Base-by-base conservation (phyloP, 53 echinoderm and acorn worm species). In the Holothuria scabra region DNA sequence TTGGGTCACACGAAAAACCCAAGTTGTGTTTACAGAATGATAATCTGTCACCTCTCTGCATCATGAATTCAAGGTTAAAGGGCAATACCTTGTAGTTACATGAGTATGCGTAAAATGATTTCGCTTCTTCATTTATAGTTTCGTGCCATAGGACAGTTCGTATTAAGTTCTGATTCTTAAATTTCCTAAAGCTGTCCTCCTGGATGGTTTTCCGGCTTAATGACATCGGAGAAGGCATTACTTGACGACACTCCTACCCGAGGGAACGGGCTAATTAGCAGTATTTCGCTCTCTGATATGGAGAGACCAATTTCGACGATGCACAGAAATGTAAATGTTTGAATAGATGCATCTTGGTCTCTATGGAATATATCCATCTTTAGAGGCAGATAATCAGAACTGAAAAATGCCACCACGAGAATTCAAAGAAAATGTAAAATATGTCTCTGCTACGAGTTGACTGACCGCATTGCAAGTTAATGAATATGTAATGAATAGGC, bases 71-170 rank as follows among this genome's bases (percentile, higher is more conserved):
- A 72, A 72, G 44, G 72, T 72, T 26, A 72, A 46, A 72, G 72
- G 44, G 46, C 21, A 44, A 72, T 30, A 24, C 4, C 20, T 21
- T 33, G 23, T 30, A 19, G 8, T 44, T 41, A 52, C 52, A 18
- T 52, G 52, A 52, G 52, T 18, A 16, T 52, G 52, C 46, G 46
- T 72, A 24, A 72, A 72, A 44, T 44, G 18, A 69, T 69, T 72
- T 72, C 20, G 28, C 72, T 25, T 25, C 11, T 48, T 72, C 72
- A 72, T 44, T 72, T 26, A 72, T 46, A 14, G 12, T 72, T 72
- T 72, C 46, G 48, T 44, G 72, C 72, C 72, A 72, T 72, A 44
- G 72, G 72, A 72, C 72, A 72, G 72, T 44, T 72, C 48, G 72
- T 48, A 72, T 72, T 72, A 44, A 72, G 46, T 20, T 72, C 72